Conservation (phyloP, 2,113 vertebrate genomes). For the Oxygymnocypris stewartii region DNA sequence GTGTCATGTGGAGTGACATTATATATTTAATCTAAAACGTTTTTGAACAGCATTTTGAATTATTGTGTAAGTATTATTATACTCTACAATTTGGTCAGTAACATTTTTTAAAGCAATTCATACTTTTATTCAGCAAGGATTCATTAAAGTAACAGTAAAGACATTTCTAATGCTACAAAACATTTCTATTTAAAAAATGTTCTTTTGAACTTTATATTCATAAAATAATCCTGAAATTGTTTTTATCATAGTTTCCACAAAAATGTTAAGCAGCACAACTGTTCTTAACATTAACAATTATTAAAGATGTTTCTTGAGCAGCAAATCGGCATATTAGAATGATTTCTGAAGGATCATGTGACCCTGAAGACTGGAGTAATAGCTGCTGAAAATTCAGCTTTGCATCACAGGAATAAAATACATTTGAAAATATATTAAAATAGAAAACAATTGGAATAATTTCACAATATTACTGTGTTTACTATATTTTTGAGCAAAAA, state of each 20-base stretch:
- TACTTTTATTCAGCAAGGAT: background rate
- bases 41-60: background rate
- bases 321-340: background rate
- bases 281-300: background rate
- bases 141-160: background rate
- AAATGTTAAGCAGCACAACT: background rate
- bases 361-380: background rate
- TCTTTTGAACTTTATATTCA: background rate
- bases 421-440: background rate
- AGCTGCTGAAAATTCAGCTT: background rate
- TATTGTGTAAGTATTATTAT: background rate
- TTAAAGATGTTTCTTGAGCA: too few species aligned
- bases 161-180: background rate
- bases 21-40: background rate
- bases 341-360: background rate
- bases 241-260: background rate
- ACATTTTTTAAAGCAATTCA: background rate
- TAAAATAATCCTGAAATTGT: background rate
- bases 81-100: background rate
- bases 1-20: background rate
- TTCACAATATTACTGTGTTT: too few species aligned
- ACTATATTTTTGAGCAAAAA: background rate
- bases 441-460: too few species aligned
- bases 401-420: background rate
- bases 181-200: background rate